Conservation (phyloP, 2,797 vertebrate species). For the Triplophysa yarkandensis region DNA sequence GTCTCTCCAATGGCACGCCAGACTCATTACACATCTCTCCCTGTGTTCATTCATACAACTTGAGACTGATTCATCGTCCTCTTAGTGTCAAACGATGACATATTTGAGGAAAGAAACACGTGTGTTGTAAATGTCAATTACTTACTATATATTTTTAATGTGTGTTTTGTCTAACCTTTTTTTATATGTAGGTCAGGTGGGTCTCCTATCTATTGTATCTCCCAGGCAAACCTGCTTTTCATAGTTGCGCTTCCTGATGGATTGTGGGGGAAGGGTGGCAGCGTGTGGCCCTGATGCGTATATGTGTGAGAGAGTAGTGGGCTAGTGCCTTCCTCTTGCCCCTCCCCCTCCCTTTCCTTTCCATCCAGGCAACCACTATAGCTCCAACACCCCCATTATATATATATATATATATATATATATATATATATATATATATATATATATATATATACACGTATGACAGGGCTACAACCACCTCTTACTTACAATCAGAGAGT, state of each 20-base stretch:
- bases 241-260: conserved; percentile 57
- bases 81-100: conserved; percentile 2
- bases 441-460: conserved; percentile 22
- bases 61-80: conserved; percentile 2
- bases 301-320: conserved; percentile 56
- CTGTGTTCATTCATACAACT: not conserved
- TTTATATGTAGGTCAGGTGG: conserved; percentile 58
- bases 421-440: conserved; percentile 10
- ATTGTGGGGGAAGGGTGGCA: conserved; percentile 71
- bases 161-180: conserved; percentile 5
- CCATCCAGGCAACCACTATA: conserved; percentile 64
- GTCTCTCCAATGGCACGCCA: not conserved
- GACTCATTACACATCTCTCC: conserved; percentile 18
- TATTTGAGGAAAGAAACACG: not conserved
- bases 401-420: conserved; percentile 20
- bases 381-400: conserved; percentile 48
- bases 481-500: not conserved
- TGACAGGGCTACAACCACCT: conserved; percentile 51
- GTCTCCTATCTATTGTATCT: conserved; percentile 5
- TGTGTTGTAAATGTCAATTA: not conserved
- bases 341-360: conserved; percentile 57
- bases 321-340: conserved; percentile 61
- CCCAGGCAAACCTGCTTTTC: conserved; percentile 44
- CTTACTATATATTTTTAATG: not conserved
- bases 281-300: conserved; percentile 53